A percentile compares a stretch with the other conserved stretches of the same genome.
These are phyloP conservation scores for Hippopotamyrus pictus DNA, from an alignment of 2,797 vertebrate species.

Conservation along the genomic window DNA sequence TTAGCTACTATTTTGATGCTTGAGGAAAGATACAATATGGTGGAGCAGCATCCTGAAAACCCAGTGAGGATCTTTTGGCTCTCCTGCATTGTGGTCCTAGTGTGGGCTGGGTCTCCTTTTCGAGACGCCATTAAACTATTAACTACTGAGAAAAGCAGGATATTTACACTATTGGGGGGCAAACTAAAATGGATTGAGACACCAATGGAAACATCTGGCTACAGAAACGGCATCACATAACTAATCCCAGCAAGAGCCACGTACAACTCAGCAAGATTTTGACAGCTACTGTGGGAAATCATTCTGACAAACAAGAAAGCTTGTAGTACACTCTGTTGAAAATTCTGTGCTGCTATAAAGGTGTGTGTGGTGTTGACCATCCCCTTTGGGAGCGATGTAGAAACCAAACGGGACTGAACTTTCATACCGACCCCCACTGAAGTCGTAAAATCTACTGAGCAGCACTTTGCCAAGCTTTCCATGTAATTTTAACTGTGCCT, in stretches of 20 bases:
- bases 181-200: not conserved
- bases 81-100: not conserved
- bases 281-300: constrained; percentile 14
- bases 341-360: not conserved
- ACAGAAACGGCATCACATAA: not conserved
- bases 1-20: not conserved
- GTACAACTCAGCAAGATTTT: not conserved
- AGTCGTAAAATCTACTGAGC: not conserved
- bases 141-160: not conserved
- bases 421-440: not conserved
- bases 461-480: not conserved
- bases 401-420: not conserved
- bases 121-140: not conserved
- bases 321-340: not conserved
- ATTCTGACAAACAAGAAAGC: not conserved
- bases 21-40: not conserved
- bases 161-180: not conserved
- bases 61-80: not conserved
- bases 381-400: not conserved
- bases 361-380: not conserved
- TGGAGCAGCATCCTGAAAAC: not conserved
- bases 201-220: not conserved
- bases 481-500: not conserved
- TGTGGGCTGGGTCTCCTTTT: not conserved
- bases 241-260: not conserved